Evolutionary conservation across 2,797 vertebrate species (phyloP), one percentile per base, ranked within the genome.

Genomic region (Betta splendens): DNA sequence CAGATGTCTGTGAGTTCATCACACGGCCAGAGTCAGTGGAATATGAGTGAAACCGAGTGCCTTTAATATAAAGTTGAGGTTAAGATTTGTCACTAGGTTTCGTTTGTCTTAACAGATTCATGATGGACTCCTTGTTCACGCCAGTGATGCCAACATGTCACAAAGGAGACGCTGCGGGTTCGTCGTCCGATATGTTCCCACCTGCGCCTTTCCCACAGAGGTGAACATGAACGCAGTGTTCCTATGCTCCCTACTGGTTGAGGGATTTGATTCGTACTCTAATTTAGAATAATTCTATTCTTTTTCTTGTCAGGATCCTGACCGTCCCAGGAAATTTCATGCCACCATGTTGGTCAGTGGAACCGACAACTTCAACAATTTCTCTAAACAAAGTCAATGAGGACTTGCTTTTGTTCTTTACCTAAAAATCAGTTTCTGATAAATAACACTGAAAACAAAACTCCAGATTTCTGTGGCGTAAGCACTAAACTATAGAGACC

Each of bases 1-100:
- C 88, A 94, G 85, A 94, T 94, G 91, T 94, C 93, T 83, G 92
- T 94, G 65, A 90, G 92, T 90, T 48, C 0, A n/a, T n/a, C 37
- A 36, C 3, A 9, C 40, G 33, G 47, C 23, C 17, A 36, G 1
- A 5, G 46, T 9, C 32, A 37, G 3, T n/a, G n/a, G 5, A 17
- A 1, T 1, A 7, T 37, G 15, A n/a, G n/a, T 51, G 1, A 52
- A 31, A 3, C 2, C 2, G 6, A 18, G 8, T 59, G 4, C 31
- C 5, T 21, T 16, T 3, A 18, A 20, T 45, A 25, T 3, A 22
- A 36, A 2, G 8, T 28, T 28, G 12, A 49, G 37, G 43, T 18
- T n/a, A n/a, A n/a, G 51, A 39, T 28, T 39, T 46, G 23, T 12
- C 6, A 11, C 60, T 35, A 26, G 13, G 15, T 11, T 44, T 54